Evolutionary conservation across 2,113 vertebrate genomes (phyloP).

Genomic region (Anguilla japonica): DNA sequence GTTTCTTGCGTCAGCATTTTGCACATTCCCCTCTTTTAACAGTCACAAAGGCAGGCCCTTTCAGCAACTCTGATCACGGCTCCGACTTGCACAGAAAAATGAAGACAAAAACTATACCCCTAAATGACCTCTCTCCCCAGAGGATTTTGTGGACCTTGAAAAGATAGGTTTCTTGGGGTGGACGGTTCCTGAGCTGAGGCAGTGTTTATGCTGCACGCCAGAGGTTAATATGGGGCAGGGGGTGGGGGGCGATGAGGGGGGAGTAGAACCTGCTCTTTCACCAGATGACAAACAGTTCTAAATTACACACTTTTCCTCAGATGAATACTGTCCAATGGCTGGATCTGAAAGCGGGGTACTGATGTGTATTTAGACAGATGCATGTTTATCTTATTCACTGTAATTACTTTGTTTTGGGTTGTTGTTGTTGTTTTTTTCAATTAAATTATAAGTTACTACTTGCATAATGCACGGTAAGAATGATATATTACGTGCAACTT

Average conservation of each 20-base stretch:
- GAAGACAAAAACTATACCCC: background rate
- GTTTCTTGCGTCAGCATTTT: background rate
- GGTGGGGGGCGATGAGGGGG: too few relatives aligned
- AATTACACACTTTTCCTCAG: background rate
- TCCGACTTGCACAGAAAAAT: background rate
- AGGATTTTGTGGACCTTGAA: background rate
- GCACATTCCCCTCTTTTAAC: background rate
- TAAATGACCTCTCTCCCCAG: background rate
- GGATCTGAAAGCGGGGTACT: too few relatives aligned
- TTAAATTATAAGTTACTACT: too few relatives aligned
- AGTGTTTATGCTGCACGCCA: background rate
- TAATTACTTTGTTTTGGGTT: too few relatives aligned
- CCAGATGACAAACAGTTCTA: background rate
- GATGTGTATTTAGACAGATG: too few relatives aligned
- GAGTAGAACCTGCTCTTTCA: background rate
- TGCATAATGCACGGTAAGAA: too few relatives aligned
- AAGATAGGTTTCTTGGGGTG: background rate
- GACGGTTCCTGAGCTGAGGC: background rate
- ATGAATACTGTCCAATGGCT: background rate
- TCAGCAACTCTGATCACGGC: too few relatives aligned
- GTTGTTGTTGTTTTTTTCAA: too few relatives aligned
- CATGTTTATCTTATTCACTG: too few relatives aligned
- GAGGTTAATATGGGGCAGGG: background rate
- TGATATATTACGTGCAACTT: too few relatives aligned
- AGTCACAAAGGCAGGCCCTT: background rate